These are phyloP conservation scores for Halcyon malimbica DNA, from an alignment of 2,113 vertebrate genomes.

Conservation along the genomic window DNA sequence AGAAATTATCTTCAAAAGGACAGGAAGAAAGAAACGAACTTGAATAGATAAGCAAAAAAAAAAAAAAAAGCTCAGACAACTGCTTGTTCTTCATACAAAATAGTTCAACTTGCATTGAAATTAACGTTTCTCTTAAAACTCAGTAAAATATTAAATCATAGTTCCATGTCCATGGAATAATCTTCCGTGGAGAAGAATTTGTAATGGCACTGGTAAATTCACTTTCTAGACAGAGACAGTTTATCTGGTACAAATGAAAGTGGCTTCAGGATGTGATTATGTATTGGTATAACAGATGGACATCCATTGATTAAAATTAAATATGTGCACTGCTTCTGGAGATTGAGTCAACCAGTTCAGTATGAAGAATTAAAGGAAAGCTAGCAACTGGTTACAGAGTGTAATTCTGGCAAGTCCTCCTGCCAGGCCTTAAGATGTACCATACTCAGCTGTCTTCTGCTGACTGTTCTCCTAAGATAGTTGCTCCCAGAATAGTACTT, in stretches of 20 bases:
- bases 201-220: not conserved
- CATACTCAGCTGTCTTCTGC: not conserved
- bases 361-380: not conserved
- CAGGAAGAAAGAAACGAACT: not conserved
- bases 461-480: not conserved
- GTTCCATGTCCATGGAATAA: not conserved
- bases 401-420: not conserved
- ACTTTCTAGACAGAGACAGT: not conserved
- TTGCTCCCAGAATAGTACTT: not conserved
- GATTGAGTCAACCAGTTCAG: not conserved
- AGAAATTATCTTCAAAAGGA: slow-evolving; percentile 24
- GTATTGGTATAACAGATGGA: not conserved
- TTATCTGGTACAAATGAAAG: slow-evolving; percentile 1
- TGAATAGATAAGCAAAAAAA: not conserved
- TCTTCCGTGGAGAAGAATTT: not conserved
- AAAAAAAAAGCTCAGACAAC: not conserved
- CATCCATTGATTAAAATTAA: not conserved
- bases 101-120: not conserved
- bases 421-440: not conserved
- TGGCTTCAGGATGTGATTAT: not conserved
- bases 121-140: not conserved
- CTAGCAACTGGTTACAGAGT: not conserved
- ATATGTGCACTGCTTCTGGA: not conserved
- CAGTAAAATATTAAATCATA: not conserved
- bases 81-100: not conserved